phyloP scores from a whole-genome alignment of 1,140 invertebrate species.

The Magallana ariakensis region DNA sequence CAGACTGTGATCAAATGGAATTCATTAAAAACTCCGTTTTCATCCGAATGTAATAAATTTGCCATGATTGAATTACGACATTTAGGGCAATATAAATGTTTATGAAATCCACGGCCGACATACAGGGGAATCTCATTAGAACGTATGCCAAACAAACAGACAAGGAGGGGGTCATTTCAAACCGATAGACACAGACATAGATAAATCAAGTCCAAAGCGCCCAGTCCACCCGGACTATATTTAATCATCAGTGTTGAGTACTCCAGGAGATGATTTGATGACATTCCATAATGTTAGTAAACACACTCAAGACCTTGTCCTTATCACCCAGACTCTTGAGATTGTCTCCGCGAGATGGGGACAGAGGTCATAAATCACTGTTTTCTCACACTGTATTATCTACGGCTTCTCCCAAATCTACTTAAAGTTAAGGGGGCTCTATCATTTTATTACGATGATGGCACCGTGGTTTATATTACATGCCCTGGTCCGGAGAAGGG shows the following conservation, averaged over 20 bases:
- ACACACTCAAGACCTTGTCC: constrained; percentile 25
- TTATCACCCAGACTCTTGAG: constrained; percentile 16
- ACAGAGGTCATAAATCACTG: constrained; percentile 26
- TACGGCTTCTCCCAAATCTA: not conserved
- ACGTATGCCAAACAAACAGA: constrained; percentile 3
- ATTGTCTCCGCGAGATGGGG: constrained; percentile 25
- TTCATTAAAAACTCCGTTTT: not conserved
- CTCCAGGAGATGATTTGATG: not conserved
- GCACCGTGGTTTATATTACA: not conserved
- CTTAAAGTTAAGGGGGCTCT: not conserved
- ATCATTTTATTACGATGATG: not conserved
- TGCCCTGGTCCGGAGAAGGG: not conserved
- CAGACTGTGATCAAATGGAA: not conserved
- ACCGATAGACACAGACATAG: not conserved
- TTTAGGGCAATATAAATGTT: constrained; percentile 14
- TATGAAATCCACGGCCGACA: not conserved
- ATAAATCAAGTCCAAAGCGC: constrained; percentile 14
- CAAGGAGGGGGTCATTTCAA: not conserved
- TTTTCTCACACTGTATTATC: constrained; percentile 36
- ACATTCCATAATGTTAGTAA: constrained; percentile 37
- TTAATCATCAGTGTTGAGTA: not conserved
- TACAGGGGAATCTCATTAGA: not conserved
- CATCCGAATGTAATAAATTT: constrained; percentile 15
- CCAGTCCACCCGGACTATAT: not conserved
- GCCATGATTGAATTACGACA: constrained; percentile 9